Base-by-base conservation (phyloP, 2,113 vertebrate genomes). In the Salvelinus fontinalis region DNA sequence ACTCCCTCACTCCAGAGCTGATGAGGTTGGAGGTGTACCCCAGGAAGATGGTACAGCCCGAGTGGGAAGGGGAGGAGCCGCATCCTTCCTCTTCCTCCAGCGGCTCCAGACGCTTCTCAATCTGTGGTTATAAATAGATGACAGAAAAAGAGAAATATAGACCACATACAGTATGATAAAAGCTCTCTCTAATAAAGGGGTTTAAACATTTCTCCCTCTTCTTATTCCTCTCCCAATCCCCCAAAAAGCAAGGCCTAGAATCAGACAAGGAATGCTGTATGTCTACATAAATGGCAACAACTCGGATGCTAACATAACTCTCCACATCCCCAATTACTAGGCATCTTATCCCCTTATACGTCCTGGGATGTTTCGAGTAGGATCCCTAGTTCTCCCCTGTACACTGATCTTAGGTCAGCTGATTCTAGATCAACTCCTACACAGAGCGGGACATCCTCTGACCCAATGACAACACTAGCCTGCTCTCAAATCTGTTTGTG, bases 21-120 rank as follows among this genome's bases (percentile, higher is more conserved):
- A 98, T 96, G 72, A 98, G 95, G 84, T 98, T 97, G 67, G 97
- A 99, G 2, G 97, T 99, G 90, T 96, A 98, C 24, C 97, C 97
- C 78, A 99, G 83, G 84, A 98, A 99, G 66, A 99, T 97, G 79
- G 95, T 96, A 84, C 97, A 99, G 78, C 95, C 95, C 0, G 86
- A 89, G 12, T 80, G 81, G 1, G 85, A 79, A 9, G 90, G 87
- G 5, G 57, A 73, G 29, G 71, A 75, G 77, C 89, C 84, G 0
- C 87, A 82, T 65, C 79, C 91, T 74, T 94, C 93, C 12, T 78
- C 86, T 29, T 87, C 85, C 5, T 92, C 85, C 80, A 93, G 81
- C 0, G 92, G 92, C 81, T 96, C 94, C 67, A 95, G 89, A 31
- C 96, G 95, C 86, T 95, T 96, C 84, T 94, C 94, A 48, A 98